phyloP scores from a whole-genome alignment of 2,888 invertebrate genomes.

The Panzeria rudis region DNA sequence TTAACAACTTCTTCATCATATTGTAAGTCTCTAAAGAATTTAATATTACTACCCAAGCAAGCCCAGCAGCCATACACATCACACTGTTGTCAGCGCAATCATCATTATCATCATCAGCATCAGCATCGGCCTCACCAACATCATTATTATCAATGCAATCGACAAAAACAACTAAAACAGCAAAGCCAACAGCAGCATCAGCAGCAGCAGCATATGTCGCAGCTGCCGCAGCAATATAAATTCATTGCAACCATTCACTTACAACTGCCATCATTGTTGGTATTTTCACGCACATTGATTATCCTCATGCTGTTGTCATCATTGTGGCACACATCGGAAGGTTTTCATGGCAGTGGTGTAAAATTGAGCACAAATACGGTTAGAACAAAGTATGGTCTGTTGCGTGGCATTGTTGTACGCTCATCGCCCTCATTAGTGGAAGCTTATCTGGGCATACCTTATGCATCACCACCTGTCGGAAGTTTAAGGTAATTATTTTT shows the following conservation, averaged over 20 bases:
- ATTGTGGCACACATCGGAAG: slow-evolving; percentile 79
- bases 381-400: slow-evolving; percentile 94
- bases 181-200: slow-evolving; percentile 11
- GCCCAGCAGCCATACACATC: slow-evolving; percentile 5
- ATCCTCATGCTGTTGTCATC: slow-evolving; percentile 77
- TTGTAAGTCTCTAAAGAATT: slow-evolving; percentile 41
- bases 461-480: slow-evolving; percentile 95
- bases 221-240: slow-evolving; percentile 5
- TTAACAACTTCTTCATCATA: slow-evolving; percentile 65
- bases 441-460: slow-evolving; percentile 96
- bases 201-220: not conserved
- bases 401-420: slow-evolving; percentile 93
- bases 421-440: slow-evolving; percentile 91
- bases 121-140: not conserved
- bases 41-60: slow-evolving; percentile 34
- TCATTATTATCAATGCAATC: slow-evolving; percentile 9
- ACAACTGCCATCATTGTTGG: slow-evolving; percentile 57
- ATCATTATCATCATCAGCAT: slow-evolving; percentile 7
- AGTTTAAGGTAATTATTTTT: slow-evolving; percentile 88
- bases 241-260: slow-evolving; percentile 24
- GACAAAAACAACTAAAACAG: slow-evolving; percentile 6
- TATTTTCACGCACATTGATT: slow-evolving; percentile 73
- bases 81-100: slow-evolving; percentile 35
- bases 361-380: slow-evolving; percentile 88
- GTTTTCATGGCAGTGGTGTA: slow-evolving; percentile 77